Conservation (phyloP, 2,888 invertebrate genomes). For the Ochlodes sylvanus region DNA sequence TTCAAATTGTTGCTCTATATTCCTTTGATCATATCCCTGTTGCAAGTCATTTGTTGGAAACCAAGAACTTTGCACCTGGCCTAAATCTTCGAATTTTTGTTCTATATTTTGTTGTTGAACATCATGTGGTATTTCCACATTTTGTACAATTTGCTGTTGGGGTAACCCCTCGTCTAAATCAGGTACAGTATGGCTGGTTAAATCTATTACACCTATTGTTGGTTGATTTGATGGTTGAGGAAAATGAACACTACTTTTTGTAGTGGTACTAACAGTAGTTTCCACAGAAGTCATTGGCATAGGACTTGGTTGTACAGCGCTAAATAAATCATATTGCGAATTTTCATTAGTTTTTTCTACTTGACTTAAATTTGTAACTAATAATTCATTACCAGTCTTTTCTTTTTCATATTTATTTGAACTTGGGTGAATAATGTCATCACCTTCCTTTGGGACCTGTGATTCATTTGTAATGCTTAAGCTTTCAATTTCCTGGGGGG, state of each 20-base stretch:
- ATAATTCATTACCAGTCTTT: conserved; percentile 1
- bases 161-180: conserved; percentile 6
- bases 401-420: conserved; percentile 3
- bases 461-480: conserved; percentile 47
- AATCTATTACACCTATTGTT: background rate
- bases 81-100: conserved; percentile 46
- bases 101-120: conserved; percentile 45
- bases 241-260: background rate
- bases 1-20: conserved; percentile 44
- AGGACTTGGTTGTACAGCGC: background rate
- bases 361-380: conserved; percentile 6
- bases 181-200: background rate
- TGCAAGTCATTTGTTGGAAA: conserved; percentile 42
- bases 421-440: conserved; percentile 12
- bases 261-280: background rate
- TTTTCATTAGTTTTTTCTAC: conserved; percentile 13
- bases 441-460: background rate
- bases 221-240: background rate
- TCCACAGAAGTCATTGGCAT: background rate
- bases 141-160: conserved; percentile 18
- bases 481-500: conserved; percentile 52
- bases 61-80: conserved; percentile 43
- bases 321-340: conserved; percentile 21
- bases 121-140: conserved; percentile 27
- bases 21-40: conserved; percentile 42